phyloP scores from a whole-genome alignment of 2,888 invertebrate species.

The Piscicola geometra region DNA sequence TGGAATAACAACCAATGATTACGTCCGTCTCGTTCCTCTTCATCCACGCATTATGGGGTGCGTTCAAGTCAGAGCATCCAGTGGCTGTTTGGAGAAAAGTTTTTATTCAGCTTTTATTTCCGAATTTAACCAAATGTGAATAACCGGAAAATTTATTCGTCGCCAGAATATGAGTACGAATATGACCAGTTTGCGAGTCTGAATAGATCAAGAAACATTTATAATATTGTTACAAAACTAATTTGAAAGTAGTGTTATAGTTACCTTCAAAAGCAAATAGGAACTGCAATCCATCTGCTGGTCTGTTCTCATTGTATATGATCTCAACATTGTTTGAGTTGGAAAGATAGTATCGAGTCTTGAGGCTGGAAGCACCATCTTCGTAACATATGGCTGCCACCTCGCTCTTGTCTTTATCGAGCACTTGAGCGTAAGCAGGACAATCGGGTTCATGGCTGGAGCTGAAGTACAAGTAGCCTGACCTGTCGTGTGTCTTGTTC shows the following conservation, averaged over 20 bases:
- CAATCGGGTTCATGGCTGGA: neutral
- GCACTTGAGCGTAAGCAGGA: neutral
- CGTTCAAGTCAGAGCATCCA: conserved; percentile 27
- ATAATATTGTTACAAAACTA: neutral
- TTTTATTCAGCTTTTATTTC: no score
- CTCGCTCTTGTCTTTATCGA: neutral
- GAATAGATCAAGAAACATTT: no score
- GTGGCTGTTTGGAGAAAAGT: conserved; percentile 21
- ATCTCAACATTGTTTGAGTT: conserved; percentile 17
- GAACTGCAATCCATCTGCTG: neutral
- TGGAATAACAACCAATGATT: conserved; percentile 27
- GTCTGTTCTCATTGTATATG: neutral
- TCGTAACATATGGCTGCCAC: conserved; percentile 13
- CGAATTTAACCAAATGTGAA: no score
- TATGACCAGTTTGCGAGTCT: no score
- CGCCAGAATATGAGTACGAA: no score
- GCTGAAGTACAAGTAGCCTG: neutral
- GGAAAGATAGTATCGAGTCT: neutral
- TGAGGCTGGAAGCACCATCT: neutral
- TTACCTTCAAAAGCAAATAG: conserved; percentile 20
- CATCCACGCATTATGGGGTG: conserved; percentile 21
- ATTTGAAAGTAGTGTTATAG: neutral
- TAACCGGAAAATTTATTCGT: no score
- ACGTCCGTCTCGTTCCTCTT: conserved; percentile 25
- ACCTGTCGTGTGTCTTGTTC: neutral